phyloP scores from a whole-genome alignment of 1,140 invertebrate species.

The Grapholita molesta region DNA sequence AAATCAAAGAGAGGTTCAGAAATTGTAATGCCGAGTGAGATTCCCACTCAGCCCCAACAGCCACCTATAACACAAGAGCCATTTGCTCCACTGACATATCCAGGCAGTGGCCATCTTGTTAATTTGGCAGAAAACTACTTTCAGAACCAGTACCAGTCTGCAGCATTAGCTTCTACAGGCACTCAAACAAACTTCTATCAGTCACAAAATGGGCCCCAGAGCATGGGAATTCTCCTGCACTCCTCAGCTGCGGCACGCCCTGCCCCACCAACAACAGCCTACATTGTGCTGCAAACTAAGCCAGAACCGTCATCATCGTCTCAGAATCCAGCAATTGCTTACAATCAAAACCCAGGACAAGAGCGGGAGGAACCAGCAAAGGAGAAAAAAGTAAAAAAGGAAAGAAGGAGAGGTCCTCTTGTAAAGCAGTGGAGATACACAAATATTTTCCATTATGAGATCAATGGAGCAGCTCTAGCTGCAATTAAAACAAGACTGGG shows the following conservation, averaged over 20 bases:
- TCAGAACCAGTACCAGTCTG: conserved; percentile 66
- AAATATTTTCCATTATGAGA: conserved; percentile 76
- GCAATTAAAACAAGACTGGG: conserved; percentile 75
- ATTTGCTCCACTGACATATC: conserved; percentile 60
- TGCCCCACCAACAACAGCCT: conserved; percentile 53
- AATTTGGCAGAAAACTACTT: conserved; percentile 76
- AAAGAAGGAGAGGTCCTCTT: conserved; percentile 66
- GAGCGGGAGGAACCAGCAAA: conserved; percentile 28
- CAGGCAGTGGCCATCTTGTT: conserved; percentile 70
- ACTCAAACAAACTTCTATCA: conserved; percentile 65
- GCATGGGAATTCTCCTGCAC: conserved; percentile 66
- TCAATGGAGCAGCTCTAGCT: conserved; percentile 71
- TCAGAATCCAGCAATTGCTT: conserved; percentile 35
- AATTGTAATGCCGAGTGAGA: conserved; percentile 37
- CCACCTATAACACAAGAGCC: conserved; percentile 46
- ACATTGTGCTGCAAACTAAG: conserved; percentile 68
- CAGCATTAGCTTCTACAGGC: conserved; percentile 44
- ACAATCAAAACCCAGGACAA: conserved; percentile 37
- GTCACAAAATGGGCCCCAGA: conserved; percentile 56
- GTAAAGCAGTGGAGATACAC: conserved; percentile 77
- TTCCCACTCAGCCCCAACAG: conserved; percentile 33
- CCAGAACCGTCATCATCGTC: conserved; percentile 55
- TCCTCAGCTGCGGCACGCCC: conserved; percentile 52
- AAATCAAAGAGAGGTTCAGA: conserved; percentile 67
- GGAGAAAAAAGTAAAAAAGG: conserved; percentile 56